A percentile compares a stretch with the other conserved stretches of the same genome.
These are phyloP conservation scores for Idaea biselata DNA, from an alignment of 2,888 invertebrate species.

Conservation along the genomic window DNA sequence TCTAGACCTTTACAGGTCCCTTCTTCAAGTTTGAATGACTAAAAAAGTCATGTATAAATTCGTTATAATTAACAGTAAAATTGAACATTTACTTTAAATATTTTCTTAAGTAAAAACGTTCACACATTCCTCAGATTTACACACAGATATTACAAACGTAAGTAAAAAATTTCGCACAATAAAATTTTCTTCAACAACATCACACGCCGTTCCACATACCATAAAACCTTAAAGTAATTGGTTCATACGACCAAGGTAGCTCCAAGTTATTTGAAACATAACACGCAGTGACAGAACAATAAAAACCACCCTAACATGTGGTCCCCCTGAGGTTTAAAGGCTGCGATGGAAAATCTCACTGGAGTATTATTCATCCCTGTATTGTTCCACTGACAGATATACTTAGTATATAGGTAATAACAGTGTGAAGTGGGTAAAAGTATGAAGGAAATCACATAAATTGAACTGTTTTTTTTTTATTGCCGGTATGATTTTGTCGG, in stretches of 20 bases:
- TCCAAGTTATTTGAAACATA: slow-evolving; percentile 11
- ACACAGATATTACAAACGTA: slow-evolving; percentile 9
- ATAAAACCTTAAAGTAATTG: background rate
- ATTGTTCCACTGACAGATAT: slow-evolving; percentile 32
- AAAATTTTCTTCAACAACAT: background rate
- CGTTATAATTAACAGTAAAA: too few relatives aligned
- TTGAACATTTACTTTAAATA: too few relatives aligned
- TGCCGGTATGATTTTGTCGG: too few relatives aligned
- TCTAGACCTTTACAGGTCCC: too few relatives aligned
- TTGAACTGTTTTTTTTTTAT: background rate
- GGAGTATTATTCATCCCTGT: slow-evolving; percentile 29
- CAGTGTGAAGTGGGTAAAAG: slow-evolving; percentile 26
- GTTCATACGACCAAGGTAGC: background rate
- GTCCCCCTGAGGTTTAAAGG: slow-evolving; percentile 6
- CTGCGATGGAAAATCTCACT: slow-evolving; percentile 14
- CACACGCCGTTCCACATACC: background rate
- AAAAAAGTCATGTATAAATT: too few relatives aligned
- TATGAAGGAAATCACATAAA: background rate
- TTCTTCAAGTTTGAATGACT: too few relatives aligned
- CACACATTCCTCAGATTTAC: background rate
- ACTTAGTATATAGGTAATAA: slow-evolving; percentile 14
- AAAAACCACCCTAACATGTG: slow-evolving; percentile 13
- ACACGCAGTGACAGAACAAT: slow-evolving; percentile 23
- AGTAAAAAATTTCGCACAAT: background rate
- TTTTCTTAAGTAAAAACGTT: background rate